Evolutionary conservation across 2,888 invertebrate genomes (phyloP).

Genomic region (Tetragonisca angustula): DNA sequence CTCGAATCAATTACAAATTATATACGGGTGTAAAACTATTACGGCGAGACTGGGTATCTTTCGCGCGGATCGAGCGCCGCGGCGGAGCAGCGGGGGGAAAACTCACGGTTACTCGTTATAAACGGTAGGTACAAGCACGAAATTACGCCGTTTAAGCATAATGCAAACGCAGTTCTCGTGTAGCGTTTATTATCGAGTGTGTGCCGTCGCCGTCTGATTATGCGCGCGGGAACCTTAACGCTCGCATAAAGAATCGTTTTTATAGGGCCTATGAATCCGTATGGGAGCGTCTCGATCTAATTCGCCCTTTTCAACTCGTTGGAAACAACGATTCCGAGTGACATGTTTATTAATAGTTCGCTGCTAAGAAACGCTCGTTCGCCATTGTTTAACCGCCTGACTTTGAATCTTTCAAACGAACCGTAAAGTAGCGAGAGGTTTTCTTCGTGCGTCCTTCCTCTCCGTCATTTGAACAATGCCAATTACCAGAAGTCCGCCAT

Average conservation of each 20-base stretch:
- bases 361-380: neutral
- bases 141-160: constrained; percentile 63
- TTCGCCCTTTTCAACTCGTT: neutral
- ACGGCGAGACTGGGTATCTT: constrained; percentile 58
- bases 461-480: neutral
- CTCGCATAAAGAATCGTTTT: constrained; percentile 42
- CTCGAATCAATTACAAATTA: constrained; percentile 63
- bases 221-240: constrained; percentile 35
- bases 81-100: constrained; percentile 42
- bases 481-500: neutral
- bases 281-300: neutral
- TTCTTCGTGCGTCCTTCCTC: neutral
- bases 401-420: neutral
- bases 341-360: neutral
- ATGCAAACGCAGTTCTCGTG: constrained; percentile 48
- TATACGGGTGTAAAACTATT: constrained; percentile 60
- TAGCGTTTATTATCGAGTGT: constrained; percentile 41
- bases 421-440: neutral
- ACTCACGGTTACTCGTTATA: constrained; percentile 44
- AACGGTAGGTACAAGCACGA: constrained; percentile 49
- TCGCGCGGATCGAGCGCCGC: constrained; percentile 38
- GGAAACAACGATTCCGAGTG: neutral
- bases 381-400: neutral
- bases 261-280: neutral
- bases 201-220: constrained; percentile 29